Base-by-base conservation (phyloP, 37 sponge, comb jelly and placozoan species). In the Diacarnus erythraeanus region DNA sequence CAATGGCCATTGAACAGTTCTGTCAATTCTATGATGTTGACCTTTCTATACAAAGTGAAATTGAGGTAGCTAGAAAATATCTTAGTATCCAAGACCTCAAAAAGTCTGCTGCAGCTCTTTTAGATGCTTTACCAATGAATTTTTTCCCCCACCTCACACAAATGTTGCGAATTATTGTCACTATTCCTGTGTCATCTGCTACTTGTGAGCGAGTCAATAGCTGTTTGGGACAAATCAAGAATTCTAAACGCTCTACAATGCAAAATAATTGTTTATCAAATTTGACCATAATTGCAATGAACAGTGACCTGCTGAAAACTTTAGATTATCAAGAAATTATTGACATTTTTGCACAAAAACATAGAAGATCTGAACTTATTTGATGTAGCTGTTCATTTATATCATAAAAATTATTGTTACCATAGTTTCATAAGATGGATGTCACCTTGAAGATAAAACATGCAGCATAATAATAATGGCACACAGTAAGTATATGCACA, bases 191-290 rank as follows among this genome's bases (percentile, higher is more conserved):
- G 21, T 74, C 67, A 37, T 57, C 77, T 51, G 77, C 85, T 54
- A 59, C 40, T 63, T 83, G 84, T 83, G 77, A 83, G 67, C 34
- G 77, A 26, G 59, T 43, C 36, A 72, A 72, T 51, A 72, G 75
- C 22, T 26, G 75, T 2, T 64, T 83, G 77, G 75, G 75, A 64
- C 41, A 38, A 33, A 83, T 75, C 25, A 76, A 76, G 27, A 76
- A 39, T 15, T 76, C 35, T 59, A 30, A 37, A 37, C 57, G 57
- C 6, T 74, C 77, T 20, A 76, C 77, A 30, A 76, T 76, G 77
- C 36, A 35, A 42, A 43, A 76, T 10, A 34, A 30, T 34, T 36
- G 63, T 18, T 59, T 76, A 38, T 42, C 39, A 34, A 33, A 76
- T 58, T 15, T 76, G 35, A 43, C 77, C 25, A 76, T 76, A 25